Evolutionary conservation across 1,140 invertebrate species (phyloP), one percentile per base, ranked within the genome.

Genomic region (Sminthurinus signatus): DNA sequence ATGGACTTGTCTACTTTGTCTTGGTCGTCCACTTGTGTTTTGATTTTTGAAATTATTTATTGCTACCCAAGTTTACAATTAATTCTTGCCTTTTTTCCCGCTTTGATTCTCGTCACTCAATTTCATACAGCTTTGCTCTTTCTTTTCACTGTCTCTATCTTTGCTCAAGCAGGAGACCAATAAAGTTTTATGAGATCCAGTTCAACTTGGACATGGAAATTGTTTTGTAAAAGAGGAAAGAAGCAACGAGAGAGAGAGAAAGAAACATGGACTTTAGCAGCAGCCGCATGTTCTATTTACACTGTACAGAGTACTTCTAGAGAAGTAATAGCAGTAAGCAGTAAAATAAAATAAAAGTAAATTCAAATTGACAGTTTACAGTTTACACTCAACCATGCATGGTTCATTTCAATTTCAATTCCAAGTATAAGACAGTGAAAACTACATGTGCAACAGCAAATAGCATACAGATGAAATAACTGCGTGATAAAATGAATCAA

Each of bases 31-130:
- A 46, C 44, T n/a, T 17, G 32, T 8, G 32, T n/a, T n/a, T 39
- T 39, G 15, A 46, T 4, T 46, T 46, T 46, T 21, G 44, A n/a
- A 46, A 19, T 46, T 46, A 46, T 46, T 46, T 46, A 46, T 46
- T 46, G 21, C 32, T 36, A 4, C 15, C 44, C 5, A 17, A 46
- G 44, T 46, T 46, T 46, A 46, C 15, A 21, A 21, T 46, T 46
- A 10, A 17, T 39, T 39, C 36, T 39, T 39, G 36, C 8, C 8
- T 8, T 8, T 10, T 39, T 8, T 39, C 17, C 17, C 36, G 8
- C 17, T 39, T 39, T 39, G 36, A 10, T 39, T 39, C 36, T 10
- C 8, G 36, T 39, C 8, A 39, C 8, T 39, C 8, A 10, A 10
- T 10, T 17, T 39, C 8, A 17, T 39, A 8, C 8, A 8, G 8